Evolutionary conservation across 2,888 invertebrate species (phyloP).

Genomic region (Andrena trimmerana): DNA sequence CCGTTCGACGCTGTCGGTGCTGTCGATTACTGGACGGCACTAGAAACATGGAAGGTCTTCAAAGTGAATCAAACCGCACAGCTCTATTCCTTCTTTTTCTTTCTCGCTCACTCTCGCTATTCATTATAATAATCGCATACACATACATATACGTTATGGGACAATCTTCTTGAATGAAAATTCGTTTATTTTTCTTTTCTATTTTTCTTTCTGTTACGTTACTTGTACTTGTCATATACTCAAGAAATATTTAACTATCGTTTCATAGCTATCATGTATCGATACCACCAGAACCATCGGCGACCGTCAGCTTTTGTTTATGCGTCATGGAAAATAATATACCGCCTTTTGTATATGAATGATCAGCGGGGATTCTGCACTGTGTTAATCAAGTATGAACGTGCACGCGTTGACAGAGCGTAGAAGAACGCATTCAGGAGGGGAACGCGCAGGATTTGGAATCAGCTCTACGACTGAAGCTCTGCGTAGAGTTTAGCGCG

Average conservation of each 20-base stretch:
- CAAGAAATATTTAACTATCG: constrained; percentile 31
- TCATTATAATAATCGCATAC: constrained; percentile 14
- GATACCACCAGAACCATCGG: neutral
- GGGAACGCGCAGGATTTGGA: neutral
- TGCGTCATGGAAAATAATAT: constrained; percentile 30
- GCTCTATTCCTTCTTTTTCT: constrained; percentile 36
- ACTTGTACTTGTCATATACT: constrained; percentile 35
- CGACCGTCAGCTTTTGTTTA: constrained; percentile 32
- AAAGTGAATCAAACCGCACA: constrained; percentile 58
- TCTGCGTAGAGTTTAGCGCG: neutral
- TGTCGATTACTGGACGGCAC: constrained; percentile 36
- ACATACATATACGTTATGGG: constrained; percentile 19
- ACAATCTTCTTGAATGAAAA: neutral
- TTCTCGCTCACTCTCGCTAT: neutral
- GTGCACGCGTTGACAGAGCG: constrained; percentile 48
- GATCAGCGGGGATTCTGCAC: constrained; percentile 29
- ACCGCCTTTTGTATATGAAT: constrained; percentile 45
- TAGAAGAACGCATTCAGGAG: constrained; percentile 30
- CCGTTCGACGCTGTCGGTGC: constrained; percentile 42
- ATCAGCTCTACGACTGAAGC: neutral
- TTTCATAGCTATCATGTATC: constrained; percentile 25
- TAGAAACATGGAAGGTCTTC: constrained; percentile 48
- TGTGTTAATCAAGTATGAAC: constrained; percentile 32
- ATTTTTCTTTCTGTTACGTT: neutral
- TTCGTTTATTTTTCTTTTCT: constrained; percentile 1